Conservation (phyloP, 2,888 invertebrate genomes). For the Actias luna region DNA sequence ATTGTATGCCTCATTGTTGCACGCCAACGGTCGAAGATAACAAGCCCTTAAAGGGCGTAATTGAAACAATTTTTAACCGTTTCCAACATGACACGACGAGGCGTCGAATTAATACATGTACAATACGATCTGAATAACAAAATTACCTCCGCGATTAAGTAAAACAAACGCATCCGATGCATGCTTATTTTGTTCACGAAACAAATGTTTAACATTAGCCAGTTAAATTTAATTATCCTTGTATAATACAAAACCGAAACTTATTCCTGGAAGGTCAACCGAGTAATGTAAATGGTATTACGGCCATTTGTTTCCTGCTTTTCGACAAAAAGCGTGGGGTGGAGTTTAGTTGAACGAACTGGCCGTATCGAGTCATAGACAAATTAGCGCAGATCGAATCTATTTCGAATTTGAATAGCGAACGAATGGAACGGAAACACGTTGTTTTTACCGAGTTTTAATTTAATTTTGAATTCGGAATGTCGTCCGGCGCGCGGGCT, state of each 20-base stretch:
- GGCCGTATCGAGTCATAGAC: slow-evolving; percentile 62
- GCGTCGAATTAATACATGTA: slow-evolving; percentile 34
- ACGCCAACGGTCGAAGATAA: slow-evolving; percentile 35
- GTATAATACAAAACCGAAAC: slow-evolving; percentile 44
- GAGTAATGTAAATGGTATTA: slow-evolving; percentile 29
- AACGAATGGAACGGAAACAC: slow-evolving; percentile 66
- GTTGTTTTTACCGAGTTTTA: slow-evolving; percentile 79
- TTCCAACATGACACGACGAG: slow-evolving; percentile 32
- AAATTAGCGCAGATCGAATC: slow-evolving; percentile 79
- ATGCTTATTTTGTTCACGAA: slow-evolving; percentile 44
- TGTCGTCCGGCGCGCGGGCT: slow-evolving; percentile 62
- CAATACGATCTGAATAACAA: slow-evolving; percentile 37
- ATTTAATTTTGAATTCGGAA: slow-evolving; percentile 78
- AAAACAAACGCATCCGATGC: slow-evolving; percentile 37
- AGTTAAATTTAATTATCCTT: slow-evolving; percentile 58
- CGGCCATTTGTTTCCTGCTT: slow-evolving; percentile 34
- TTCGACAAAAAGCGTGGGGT: slow-evolving; percentile 24
- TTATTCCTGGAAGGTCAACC: slow-evolving; percentile 43
- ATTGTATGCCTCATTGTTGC: slow-evolving; percentile 25
- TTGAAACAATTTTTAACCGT: slow-evolving; percentile 39
- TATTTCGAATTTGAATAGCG: slow-evolving; percentile 63
- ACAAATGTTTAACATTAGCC: slow-evolving; percentile 58
- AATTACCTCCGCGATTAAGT: slow-evolving; percentile 44
- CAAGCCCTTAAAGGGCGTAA: slow-evolving; percentile 35
- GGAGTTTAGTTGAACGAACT: slow-evolving; percentile 1